phyloP scores from a whole-genome alignment of 1,140 invertebrate species.

The Cherax destructor region DNA sequence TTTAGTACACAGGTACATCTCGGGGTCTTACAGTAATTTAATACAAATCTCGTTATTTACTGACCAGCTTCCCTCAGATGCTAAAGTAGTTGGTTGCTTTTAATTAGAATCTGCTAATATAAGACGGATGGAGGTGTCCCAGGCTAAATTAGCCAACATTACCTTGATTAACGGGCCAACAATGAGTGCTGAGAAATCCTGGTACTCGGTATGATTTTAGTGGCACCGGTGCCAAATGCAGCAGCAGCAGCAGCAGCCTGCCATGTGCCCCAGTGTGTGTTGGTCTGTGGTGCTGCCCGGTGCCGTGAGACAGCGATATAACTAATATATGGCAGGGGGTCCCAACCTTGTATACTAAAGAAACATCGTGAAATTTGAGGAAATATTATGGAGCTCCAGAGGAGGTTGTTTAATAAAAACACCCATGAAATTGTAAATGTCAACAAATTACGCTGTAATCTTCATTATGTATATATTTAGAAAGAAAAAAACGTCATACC shows the following conservation, averaged over 20 bases:
- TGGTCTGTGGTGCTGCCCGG: background rate
- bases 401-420: too few relatives aligned
- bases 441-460: too few relatives aligned
- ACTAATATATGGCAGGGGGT: too few relatives aligned
- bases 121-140: background rate
- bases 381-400: too few relatives aligned
- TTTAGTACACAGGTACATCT: constrained; percentile 20
- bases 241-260: background rate
- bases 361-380: too few relatives aligned
- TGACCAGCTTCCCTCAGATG: background rate
- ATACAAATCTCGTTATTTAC: background rate
- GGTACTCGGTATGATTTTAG: constrained; percentile 12
- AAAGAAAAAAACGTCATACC: too few relatives aligned
- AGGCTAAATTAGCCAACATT: too few relatives aligned
- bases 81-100: background rate
- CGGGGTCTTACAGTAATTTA: background rate
- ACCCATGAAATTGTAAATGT: too few relatives aligned
- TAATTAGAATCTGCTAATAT: background rate
- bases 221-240: constrained; percentile 14
- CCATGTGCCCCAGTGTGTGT: constrained; percentile 22
- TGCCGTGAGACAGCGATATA: too few relatives aligned
- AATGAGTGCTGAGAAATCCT: background rate
- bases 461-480: too few relatives aligned
- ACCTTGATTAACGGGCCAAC: background rate
- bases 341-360: too few relatives aligned